Percentiles rank a stretch among this genome's conserved stretches.
These are phyloP conservation scores for Brachionus sp. DNA, from an alignment of 1,140 invertebrate genomes.

Conservation along the genomic window DNA sequence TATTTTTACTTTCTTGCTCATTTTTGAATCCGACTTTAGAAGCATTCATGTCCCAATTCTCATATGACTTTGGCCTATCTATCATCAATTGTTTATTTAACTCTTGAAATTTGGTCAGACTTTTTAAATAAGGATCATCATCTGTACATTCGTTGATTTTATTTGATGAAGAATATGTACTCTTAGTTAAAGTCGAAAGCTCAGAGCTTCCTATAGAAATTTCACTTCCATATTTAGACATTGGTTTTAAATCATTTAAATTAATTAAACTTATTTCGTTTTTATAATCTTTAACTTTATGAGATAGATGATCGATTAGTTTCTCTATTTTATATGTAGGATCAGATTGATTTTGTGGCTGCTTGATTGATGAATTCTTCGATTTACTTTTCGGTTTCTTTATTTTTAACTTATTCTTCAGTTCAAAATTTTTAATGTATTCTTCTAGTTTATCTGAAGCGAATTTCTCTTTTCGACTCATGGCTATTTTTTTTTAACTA, in stretches of 20 bases:
- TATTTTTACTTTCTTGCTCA: not conserved
- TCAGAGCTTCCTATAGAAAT: constrained; percentile 1
- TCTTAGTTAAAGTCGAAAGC: not conserved
- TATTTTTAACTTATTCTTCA: not conserved
- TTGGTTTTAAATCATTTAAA: not conserved
- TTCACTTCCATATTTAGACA: not conserved
- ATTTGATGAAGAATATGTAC: not conserved
- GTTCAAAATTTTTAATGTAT: constrained; percentile 28
- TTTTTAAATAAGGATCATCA: constrained; percentile 30
- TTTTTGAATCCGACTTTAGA: not conserved
- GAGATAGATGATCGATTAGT: not conserved
- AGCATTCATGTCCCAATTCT: not conserved
- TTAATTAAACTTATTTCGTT: not conserved
- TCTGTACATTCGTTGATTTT: not conserved
- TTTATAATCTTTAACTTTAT: not conserved
- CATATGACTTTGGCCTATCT: not conserved
- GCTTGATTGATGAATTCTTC: not conserved
- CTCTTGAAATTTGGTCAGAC: constrained; percentile 32
- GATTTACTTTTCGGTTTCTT: not conserved
- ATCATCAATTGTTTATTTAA: not conserved
- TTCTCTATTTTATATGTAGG: constrained; percentile 18
- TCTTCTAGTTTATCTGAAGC: not conserved
- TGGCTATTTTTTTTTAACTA: not conserved
- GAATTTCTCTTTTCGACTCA: not conserved
- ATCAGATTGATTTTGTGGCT: not conserved